These are phyloP conservation scores for Phyllotreta cruciferae DNA, from an alignment of 2,888 invertebrate species.

Conservation along the genomic window DNA sequence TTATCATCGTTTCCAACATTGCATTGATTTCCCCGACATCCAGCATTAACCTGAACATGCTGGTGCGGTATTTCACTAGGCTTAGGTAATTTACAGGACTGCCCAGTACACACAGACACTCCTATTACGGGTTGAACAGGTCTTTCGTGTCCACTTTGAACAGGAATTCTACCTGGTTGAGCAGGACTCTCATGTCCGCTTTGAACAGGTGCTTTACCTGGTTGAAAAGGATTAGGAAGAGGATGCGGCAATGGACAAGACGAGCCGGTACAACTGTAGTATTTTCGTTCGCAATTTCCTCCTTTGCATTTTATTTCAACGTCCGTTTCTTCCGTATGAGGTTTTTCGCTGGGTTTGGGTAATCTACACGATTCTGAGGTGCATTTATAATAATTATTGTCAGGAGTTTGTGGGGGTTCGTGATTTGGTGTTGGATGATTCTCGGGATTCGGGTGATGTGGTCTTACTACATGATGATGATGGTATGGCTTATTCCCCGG, in stretches of 20 bases:
- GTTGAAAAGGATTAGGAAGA: slow-evolving; percentile 1
- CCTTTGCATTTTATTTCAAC: not conserved
- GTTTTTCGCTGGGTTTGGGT: not conserved
- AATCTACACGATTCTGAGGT: slow-evolving; percentile 4
- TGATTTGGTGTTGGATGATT: not conserved
- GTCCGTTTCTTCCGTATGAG: not conserved
- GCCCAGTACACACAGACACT: not conserved
- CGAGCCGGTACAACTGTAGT: slow-evolving; percentile 20
- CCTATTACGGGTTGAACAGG: too few species aligned
- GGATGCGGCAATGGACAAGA: slow-evolving; percentile 20
- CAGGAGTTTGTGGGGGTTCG: not conserved
- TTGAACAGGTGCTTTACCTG: slow-evolving; percentile 9
- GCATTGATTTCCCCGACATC: slow-evolving; percentile 5
- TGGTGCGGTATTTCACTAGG: too few species aligned
- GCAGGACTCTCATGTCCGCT: not conserved
- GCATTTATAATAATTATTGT: slow-evolving; percentile 1
- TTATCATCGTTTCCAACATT: not conserved
- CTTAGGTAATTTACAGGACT: not conserved
- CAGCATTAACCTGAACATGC: not conserved
- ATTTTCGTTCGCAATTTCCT: slow-evolving; percentile 1
- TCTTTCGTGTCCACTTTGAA: not conserved
- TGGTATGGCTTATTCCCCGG: slow-evolving; percentile 24
- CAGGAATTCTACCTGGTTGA: not conserved
- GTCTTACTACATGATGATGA: slow-evolving; percentile 8
- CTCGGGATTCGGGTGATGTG: slow-evolving; percentile 3